Percentiles rank a stretch among this genome's conserved stretches.
Conservation (phyloP, 2,113 vertebrate genomes). For the Nothoprocta pentlandii region DNA sequence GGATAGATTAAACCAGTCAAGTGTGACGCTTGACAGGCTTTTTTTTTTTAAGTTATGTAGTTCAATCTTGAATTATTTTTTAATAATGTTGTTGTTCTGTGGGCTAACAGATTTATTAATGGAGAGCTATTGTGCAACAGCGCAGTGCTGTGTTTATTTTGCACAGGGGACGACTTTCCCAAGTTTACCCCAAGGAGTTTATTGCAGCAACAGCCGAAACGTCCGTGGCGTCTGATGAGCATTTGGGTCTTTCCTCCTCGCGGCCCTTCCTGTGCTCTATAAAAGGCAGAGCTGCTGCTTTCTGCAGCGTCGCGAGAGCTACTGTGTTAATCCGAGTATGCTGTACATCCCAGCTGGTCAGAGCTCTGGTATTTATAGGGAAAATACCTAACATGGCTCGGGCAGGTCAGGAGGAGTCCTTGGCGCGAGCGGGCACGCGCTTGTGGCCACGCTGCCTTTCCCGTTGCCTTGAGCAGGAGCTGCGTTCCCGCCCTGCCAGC, state of each 20-base stretch:
- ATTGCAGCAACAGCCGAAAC: not conserved
- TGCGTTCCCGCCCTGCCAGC: not conserved
- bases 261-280: not conserved
- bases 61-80: not conserved
- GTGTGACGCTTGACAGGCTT: not conserved
- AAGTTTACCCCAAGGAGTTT: slow-evolving; percentile 1
- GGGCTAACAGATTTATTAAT: not conserved
- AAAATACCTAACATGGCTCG: slow-evolving; percentile 19
- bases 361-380: slow-evolving; percentile 27
- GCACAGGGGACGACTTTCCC: not conserved
- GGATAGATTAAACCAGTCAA: not conserved
- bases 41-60: not conserved
- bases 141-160: not conserved
- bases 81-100: not conserved
- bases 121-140: not conserved
- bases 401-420: not conserved
- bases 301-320: not conserved
- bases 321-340: slow-evolving; percentile 20
- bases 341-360: slow-evolving; percentile 29
- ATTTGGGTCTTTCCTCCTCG: not conserved
- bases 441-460: not conserved
- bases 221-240: not conserved
- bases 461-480: not conserved
- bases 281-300: slow-evolving; percentile 3
- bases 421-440: not conserved